Percentiles rank a stretch among this genome's conserved stretches.
These are phyloP conservation scores for Etheostoma nigrum DNA, from an alignment of 2,797 vertebrate species.

Conservation along the genomic window DNA sequence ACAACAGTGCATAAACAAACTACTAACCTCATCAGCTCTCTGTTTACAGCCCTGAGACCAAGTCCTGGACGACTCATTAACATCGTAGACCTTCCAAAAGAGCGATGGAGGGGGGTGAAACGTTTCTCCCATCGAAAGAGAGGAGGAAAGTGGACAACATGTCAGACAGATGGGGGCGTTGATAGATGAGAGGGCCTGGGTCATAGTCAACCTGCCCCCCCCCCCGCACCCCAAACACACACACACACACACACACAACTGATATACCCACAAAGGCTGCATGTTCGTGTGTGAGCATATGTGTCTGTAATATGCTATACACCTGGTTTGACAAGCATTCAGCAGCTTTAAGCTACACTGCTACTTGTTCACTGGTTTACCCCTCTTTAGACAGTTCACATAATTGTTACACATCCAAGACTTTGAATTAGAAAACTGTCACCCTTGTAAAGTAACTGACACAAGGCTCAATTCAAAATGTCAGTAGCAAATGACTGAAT, in stretches of 20 bases:
- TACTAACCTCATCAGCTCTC: constrained; percentile 78
- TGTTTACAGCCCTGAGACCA: constrained; percentile 72
- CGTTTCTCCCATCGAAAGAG: constrained; percentile 43
- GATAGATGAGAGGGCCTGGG: constrained; percentile 83
- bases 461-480: constrained; percentile 14
- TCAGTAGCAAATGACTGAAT: neutral
- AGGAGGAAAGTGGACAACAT: constrained; percentile 62
- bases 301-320: constrained; percentile 16
- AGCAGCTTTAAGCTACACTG: neutral
- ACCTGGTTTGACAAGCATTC: constrained; percentile 39
- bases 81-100: constrained; percentile 70
- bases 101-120: constrained; percentile 13
- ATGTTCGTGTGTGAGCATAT: neutral
- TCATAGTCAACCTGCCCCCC: constrained; percentile 70
- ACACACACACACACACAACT: constrained; percentile 4
- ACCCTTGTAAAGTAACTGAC: constrained; percentile 13
- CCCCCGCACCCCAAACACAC: constrained; percentile 2
- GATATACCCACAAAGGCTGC: constrained; percentile 17
- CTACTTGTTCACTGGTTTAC: constrained; percentile 1
- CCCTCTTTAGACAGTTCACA: neutral
- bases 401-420: constrained; percentile 10
- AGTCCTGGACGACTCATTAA: constrained; percentile 79
- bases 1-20: constrained; percentile 80
- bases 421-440: constrained; percentile 19
- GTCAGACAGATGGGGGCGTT: constrained; percentile 76